Evolutionary conservation across 2,113 vertebrate genomes (phyloP).

Genomic region (Anolis carolinensis): DNA sequence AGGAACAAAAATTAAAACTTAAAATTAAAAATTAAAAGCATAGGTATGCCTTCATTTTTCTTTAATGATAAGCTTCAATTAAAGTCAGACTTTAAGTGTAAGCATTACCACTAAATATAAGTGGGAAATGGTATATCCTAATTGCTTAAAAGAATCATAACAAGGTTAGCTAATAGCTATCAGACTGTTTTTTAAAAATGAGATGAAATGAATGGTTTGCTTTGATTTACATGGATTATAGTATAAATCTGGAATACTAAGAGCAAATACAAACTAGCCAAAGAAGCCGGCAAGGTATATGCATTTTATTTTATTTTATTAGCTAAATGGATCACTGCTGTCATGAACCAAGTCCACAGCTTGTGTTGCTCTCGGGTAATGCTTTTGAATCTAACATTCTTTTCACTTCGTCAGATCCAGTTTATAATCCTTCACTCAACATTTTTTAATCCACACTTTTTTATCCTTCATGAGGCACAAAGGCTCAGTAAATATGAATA

Average conservation of each 20-base stretch:
- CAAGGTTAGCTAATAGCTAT: no score
- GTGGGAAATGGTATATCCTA: neutral
- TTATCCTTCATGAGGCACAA: neutral
- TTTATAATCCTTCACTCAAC: constrained; percentile 4
- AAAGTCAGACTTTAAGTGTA: neutral
- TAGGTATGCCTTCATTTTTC: neutral
- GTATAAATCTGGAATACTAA: neutral
- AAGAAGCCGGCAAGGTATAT: neutral
- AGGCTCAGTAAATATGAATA: neutral
- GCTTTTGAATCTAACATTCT: neutral
- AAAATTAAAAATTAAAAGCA: accelerated
- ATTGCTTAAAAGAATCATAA: neutral
- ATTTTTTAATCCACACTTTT: constrained; percentile 16
- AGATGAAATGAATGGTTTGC: neutral
- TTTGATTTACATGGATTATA: neutral
- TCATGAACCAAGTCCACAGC: neutral
- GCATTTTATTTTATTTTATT: neutral
- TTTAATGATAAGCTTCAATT: neutral
- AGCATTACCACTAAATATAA: neutral
- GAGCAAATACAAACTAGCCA: no score
- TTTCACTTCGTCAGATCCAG: neutral
- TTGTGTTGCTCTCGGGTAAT: neutral
- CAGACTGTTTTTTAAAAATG: neutral
- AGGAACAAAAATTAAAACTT: neutral
- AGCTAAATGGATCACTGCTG: neutral